Base-by-base conservation (phyloP, 2,888 invertebrate species). In the Panzeria rudis region DNA sequence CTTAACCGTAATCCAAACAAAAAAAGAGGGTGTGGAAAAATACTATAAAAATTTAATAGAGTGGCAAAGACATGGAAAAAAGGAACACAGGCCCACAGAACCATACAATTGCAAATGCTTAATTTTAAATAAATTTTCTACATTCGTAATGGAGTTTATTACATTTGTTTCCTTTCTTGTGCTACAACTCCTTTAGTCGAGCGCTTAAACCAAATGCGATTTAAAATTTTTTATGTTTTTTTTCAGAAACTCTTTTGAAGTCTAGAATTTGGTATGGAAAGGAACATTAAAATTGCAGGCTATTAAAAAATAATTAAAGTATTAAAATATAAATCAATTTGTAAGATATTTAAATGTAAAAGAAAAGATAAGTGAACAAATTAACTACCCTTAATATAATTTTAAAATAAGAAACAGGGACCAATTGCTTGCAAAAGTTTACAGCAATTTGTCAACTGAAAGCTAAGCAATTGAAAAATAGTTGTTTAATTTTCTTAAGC, bases 11-110 rank as follows among this genome's bases (percentile, higher is more conserved):
- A n/a, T 23, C 23, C 11, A 47, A 25, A 59, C 23, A n/a, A 59
- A 59, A 8, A 23, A 3, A 25, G 38, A 5, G 52, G 44, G 47
- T 17, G 68, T 50, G 32, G 3, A 50, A 47, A 47, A 35, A n/a
- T n/a, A 66, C 29, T n/a, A 56, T n/a, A 35, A 69, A 68, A 69
- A 79, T 61, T 79, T 83, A 79, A 79, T 64, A 61, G 75, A 76
- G 64, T 76, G 59, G 35, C 47, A 84, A 76, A 44, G 47, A 54
- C 15, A n/a, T 20, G 35, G 8, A 32, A 7, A 32, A 59, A 59
- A 56, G n/a, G 17, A 20, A 15, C 11, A 23, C 23, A 20, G 44
- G 11, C 56, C n/a, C n/a, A 56, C 8, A 50, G 0, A n/a, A n/a
- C 20, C 11, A 15, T 23, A 59, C 69, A 84, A 80, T 71, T 80